These are phyloP conservation scores for Lamprotornis superbus DNA, from an alignment of 2,113 vertebrate species.

Conservation along the genomic window DNA sequence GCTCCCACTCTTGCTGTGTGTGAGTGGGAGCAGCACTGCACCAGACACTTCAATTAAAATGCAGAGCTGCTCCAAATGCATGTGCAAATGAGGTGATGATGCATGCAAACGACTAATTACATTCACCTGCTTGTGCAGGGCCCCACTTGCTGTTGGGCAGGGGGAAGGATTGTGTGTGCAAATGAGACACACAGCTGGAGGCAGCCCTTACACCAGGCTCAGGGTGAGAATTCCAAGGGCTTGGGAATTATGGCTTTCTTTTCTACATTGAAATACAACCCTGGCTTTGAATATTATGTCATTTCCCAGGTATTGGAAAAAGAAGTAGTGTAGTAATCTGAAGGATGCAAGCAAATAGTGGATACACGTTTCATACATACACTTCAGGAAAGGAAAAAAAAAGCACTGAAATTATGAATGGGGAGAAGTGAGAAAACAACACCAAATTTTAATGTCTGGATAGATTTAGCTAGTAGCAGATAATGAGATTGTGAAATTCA, in stretches of 20 bases:
- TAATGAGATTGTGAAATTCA: conserved; percentile 15
- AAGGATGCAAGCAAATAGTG: background rate
- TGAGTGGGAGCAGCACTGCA: background rate
- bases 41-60: background rate
- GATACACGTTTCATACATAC: background rate
- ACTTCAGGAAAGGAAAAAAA: background rate
- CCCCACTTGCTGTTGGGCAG: background rate
- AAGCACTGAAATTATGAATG: background rate
- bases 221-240: fast-evolving
- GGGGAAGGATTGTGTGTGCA: background rate
- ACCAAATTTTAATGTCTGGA: background rate
- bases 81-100: conserved; percentile 21
- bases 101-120: background rate
- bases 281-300: background rate
- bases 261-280: background rate
- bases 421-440: background rate
- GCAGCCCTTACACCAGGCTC: background rate
- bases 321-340: background rate
- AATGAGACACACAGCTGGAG: background rate
- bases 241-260: background rate
- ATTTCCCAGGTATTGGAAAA: background rate
- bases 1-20: background rate
- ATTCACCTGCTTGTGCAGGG: conserved; percentile 21
- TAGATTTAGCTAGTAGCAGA: conserved; percentile 6
- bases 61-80: background rate